Evolutionary conservation across 2,797 vertebrate genomes (phyloP).

Genomic region (Acridotheres tristis): DNA sequence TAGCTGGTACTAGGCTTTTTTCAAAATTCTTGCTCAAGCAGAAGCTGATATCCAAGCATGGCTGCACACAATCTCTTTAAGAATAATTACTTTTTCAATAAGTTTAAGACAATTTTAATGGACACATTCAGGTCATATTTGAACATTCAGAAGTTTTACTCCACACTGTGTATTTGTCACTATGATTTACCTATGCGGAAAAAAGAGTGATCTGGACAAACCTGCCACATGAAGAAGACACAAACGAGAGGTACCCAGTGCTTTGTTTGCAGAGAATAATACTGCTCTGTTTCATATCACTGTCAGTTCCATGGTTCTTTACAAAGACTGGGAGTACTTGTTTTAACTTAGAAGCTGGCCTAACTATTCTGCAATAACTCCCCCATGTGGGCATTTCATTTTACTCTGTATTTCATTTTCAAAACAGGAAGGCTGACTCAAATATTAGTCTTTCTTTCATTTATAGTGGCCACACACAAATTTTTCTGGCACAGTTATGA

Average conservation of each 20-base stretch:
- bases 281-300: neutral
- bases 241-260: neutral
- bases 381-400: constrained; percentile 9
- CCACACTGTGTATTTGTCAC: neutral
- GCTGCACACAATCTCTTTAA: neutral
- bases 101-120: neutral
- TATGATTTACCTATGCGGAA: neutral
- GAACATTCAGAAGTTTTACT: neutral
- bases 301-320: neutral
- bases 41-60: neutral
- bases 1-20: neutral
- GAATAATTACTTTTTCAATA: neutral
- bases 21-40: constrained; percentile 26
- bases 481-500: fast-evolving
- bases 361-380: constrained; percentile 36
- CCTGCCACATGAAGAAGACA: neutral
- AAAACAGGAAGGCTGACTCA: neutral
- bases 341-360: neutral
- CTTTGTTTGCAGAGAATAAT: neutral
- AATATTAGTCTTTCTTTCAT: neutral
- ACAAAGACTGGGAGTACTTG: neutral
- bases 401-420: neutral
- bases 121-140: neutral
- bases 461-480: neutral
- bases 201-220: neutral